phyloP scores from a whole-genome alignment of 2,113 vertebrate genomes.

The Chloebia gouldiae region DNA sequence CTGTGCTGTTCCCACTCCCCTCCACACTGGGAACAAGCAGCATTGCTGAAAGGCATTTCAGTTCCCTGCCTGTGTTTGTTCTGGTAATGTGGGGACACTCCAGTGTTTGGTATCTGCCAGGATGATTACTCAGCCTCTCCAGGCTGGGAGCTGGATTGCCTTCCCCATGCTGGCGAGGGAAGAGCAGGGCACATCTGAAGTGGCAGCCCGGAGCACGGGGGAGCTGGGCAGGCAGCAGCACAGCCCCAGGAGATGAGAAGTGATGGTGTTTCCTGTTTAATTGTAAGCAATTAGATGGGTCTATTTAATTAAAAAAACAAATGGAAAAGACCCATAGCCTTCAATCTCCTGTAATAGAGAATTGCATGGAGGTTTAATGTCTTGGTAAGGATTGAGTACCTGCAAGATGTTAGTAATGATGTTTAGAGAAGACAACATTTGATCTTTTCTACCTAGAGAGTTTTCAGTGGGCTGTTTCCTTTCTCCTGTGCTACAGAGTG shows the following conservation, averaged over 20 bases:
- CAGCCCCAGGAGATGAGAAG: not conserved
- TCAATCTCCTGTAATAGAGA: not conserved
- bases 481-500: not conserved
- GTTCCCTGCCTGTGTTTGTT: not conserved
- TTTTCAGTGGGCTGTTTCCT: not conserved
- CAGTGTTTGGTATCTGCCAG: not conserved
- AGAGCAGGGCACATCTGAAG: not conserved
- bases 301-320: not conserved
- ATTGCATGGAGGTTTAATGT: not conserved
- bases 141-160: not conserved
- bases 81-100: not conserved
- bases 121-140: not conserved
- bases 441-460: not conserved
- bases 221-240: not conserved
- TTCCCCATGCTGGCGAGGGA: not conserved
- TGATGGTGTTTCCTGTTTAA: not conserved
- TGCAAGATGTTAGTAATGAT: not conserved
- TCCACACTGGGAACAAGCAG: not conserved
- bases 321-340: not conserved
- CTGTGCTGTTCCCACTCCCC: not conserved
- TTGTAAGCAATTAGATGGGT: not conserved
- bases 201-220: not conserved
- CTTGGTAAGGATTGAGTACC: not conserved
- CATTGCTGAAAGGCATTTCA: not conserved
- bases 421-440: not conserved